Evolutionary conservation across 2,113 vertebrate genomes (phyloP).

Genomic region (Aptenodytes forsteri): DNA sequence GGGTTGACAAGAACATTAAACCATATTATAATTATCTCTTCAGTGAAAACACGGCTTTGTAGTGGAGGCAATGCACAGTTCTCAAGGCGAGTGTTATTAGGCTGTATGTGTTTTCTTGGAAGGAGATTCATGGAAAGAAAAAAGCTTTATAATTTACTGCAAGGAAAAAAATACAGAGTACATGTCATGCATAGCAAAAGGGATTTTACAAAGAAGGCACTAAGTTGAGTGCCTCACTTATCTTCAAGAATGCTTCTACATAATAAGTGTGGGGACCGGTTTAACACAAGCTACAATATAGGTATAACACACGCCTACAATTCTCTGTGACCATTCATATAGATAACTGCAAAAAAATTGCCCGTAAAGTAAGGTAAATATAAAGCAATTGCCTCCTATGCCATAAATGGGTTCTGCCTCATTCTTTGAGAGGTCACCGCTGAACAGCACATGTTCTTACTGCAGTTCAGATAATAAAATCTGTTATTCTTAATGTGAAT

Average conservation of each 20-base stretch:
- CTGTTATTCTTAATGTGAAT: background rate
- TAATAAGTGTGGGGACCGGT: slow-evolving; percentile 1
- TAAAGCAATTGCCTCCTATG: slow-evolving; percentile 40
- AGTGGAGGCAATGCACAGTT: slow-evolving; percentile 13
- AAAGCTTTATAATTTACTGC: slow-evolving; percentile 65
- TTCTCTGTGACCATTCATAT: slow-evolving; percentile 9
- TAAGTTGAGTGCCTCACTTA: slow-evolving; percentile 66
- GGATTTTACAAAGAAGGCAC: slow-evolving; percentile 64
- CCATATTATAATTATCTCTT: slow-evolving; percentile 71
- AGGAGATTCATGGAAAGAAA: slow-evolving; percentile 58
- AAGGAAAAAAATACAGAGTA: slow-evolving; percentile 48
- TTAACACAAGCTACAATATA: slow-evolving; percentile 51
- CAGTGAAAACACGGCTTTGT: slow-evolving; percentile 61
- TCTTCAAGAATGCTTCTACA: slow-evolving; percentile 46
- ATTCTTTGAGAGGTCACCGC: slow-evolving; percentile 19
- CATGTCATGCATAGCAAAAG: slow-evolving; percentile 68
- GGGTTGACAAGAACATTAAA: slow-evolving; percentile 67
- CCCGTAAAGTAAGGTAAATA: slow-evolving; percentile 26
- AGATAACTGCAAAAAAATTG: slow-evolving; percentile 43
- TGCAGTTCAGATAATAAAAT: slow-evolving; percentile 16
- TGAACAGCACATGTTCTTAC: slow-evolving; percentile 15
- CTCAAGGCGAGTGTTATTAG: slow-evolving; percentile 58
- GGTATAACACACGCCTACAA: slow-evolving; percentile 13
- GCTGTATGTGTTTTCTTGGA: slow-evolving; percentile 60
- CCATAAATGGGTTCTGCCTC: slow-evolving; percentile 13